These are phyloP conservation scores for Dasyprocta punctata DNA, from an alignment of 2,113 vertebrate species.

Conservation along the genomic window DNA sequence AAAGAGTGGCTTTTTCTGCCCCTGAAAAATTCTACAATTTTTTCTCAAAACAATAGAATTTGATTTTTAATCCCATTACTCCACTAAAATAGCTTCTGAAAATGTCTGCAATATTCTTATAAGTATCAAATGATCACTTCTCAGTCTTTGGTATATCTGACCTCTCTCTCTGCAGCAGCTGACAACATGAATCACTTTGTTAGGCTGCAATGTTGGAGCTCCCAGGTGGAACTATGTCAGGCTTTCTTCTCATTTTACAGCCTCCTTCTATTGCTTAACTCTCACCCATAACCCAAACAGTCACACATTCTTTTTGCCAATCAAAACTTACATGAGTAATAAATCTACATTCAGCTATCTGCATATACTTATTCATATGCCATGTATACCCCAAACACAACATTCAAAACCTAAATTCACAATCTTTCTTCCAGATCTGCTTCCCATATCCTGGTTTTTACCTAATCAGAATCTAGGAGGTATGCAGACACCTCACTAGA, in stretches of 20 bases:
- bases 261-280: not conserved
- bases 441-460: not conserved
- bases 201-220: not conserved
- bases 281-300: not conserved
- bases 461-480: not conserved
- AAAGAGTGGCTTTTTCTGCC: not conserved
- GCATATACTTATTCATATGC: not conserved
- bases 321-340: not conserved
- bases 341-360: not conserved
- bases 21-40: not conserved
- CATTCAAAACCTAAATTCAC: not conserved
- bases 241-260: not conserved
- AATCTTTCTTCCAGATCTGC: constrained; percentile 4
- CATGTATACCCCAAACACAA: not conserved
- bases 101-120: not conserved
- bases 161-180: not conserved
- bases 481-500: not conserved
- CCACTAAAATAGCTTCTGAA: constrained; percentile 43
- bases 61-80: constrained; percentile 26
- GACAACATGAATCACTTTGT: not conserved
- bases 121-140: constrained; percentile 10
- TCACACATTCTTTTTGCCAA: constrained; percentile 29
- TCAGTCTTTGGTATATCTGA: constrained; percentile 43
- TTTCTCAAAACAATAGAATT: constrained; percentile 29
- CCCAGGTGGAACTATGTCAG: not conserved